Conservation (phyloP, 2,113 vertebrate genomes). For the Caranx melampygus region DNA sequence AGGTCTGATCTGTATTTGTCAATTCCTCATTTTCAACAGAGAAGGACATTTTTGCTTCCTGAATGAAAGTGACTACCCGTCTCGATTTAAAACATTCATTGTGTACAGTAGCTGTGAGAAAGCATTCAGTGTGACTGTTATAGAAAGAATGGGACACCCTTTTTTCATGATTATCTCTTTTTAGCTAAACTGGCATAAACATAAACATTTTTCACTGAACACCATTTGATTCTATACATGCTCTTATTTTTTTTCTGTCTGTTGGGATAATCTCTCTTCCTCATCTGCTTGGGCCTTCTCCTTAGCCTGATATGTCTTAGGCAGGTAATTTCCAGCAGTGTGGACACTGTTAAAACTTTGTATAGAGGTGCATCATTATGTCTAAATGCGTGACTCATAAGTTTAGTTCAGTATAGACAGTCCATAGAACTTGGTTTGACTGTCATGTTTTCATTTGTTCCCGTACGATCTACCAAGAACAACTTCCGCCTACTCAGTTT, state of each 20-base stretch:
- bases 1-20: background rate
- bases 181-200: background rate
- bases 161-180: background rate
- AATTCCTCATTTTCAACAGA: background rate
- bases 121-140: background rate
- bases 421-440: slow-evolving; percentile 13
- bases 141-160: background rate
- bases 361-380: slow-evolving; percentile 4
- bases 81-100: background rate
- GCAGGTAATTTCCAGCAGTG: background rate
- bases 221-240: background rate
- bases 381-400: slow-evolving; percentile 27
- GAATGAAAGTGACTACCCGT: background rate
- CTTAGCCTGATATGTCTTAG: background rate
- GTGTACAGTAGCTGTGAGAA: background rate
- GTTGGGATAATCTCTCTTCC: background rate
- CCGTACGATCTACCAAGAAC: slow-evolving; percentile 63
- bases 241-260: background rate
- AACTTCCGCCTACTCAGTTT: slow-evolving; percentile 68
- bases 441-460: slow-evolving; percentile 65
- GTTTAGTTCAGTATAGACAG: slow-evolving; percentile 5
- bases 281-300: background rate
- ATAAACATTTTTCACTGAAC: background rate
- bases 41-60: background rate
- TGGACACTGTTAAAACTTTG: background rate